Base-by-base conservation (phyloP, 2,113 vertebrate genomes). In the Chaetodon auriga region DNA sequence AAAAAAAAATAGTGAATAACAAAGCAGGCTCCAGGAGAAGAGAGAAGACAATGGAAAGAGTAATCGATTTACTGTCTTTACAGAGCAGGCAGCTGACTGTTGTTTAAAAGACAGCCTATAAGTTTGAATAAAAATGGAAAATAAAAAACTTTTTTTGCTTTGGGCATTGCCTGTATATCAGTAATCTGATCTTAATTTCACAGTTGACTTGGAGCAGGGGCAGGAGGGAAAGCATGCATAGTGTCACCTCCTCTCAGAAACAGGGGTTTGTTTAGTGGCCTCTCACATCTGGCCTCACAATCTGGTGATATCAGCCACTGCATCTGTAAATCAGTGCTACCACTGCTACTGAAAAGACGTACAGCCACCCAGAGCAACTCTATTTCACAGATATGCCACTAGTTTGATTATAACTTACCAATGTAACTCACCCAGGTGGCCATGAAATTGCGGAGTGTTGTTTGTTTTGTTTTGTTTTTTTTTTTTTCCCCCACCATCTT, bases 171-270 rank as follows among this genome's bases (percentile, higher is more conserved):
- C 74, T 81, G 74, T 88, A 87, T 90, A 87, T 90, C 89, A 75
- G 86, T 87, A 87, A 90, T 88, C 71, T 83, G 86, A 89, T 93
- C 91, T 87, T 93, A 93, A 95, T 95, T 94, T 94, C 92, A 93
- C 94, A 94, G 89, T 85, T 93, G 89, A 90, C 87, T 93, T 91
- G 80, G 78, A 92, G 91, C 86, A 69, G 83, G 84, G 79, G 72
- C 82, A 83, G 69, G 66, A 76, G 82, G 71, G 64, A 78, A 78
- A 78, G 84, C 84, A 80, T 36, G 75, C 58, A 81, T 72, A 62
- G 83, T 87, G 86, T 90, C 83, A 90, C 86, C 90, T 90, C 87
- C 85, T 89, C 77, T 58, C 71, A 63, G 78, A 84, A 85, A 85
- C 83, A 70, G 74, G 48, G 76, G 70, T 90, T 91, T 89, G 85